Evolutionary conservation across 2,888 invertebrate genomes (phyloP).

Genomic region (Drosophila borborema): DNA sequence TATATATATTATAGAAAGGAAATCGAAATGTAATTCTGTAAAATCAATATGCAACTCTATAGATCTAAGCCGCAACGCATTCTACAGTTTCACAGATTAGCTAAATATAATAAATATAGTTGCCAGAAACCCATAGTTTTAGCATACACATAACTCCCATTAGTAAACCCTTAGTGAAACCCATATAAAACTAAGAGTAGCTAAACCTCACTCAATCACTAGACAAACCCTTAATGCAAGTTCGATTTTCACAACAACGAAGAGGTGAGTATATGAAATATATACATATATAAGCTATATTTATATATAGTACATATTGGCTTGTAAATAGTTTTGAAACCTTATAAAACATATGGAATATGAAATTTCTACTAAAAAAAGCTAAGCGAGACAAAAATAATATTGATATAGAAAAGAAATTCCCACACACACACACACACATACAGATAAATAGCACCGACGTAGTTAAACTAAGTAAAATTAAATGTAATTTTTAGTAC

Average conservation of each 20-base stretch:
- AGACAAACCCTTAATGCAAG: conserved; percentile 30
- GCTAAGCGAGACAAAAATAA: conserved; percentile 15
- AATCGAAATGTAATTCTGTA: not conserved
- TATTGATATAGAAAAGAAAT: conserved; percentile 11
- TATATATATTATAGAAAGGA: not conserved
- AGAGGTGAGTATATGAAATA: conserved; percentile 31
- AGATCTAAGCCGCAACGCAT: not conserved
- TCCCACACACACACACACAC: conserved; percentile 29
- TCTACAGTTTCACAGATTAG: not conserved
- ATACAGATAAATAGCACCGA: conserved; percentile 53
- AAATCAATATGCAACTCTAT: not conserved
- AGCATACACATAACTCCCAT: not conserved
- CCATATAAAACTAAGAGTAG: conserved; percentile 14
- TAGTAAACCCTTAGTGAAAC: not conserved
- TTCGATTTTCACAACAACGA: conserved; percentile 45
- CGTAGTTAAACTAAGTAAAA: conserved; percentile 70
- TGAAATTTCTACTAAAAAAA: conserved; percentile 34
- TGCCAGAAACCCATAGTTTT: not conserved
- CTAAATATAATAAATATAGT: not conserved
- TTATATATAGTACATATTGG: conserved; percentile 58
- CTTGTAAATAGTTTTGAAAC: conserved; percentile 71
- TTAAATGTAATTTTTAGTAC: conserved; percentile 57
- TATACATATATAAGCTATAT: conserved; percentile 12
- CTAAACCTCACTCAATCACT: conserved; percentile 19
- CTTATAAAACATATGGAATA: conserved; percentile 63